Percentiles rank a stretch among this genome's conserved stretches.
Evolutionary conservation across 1,140 invertebrate species (phyloP).

Genomic region (Nasonia longicornis): DNA sequence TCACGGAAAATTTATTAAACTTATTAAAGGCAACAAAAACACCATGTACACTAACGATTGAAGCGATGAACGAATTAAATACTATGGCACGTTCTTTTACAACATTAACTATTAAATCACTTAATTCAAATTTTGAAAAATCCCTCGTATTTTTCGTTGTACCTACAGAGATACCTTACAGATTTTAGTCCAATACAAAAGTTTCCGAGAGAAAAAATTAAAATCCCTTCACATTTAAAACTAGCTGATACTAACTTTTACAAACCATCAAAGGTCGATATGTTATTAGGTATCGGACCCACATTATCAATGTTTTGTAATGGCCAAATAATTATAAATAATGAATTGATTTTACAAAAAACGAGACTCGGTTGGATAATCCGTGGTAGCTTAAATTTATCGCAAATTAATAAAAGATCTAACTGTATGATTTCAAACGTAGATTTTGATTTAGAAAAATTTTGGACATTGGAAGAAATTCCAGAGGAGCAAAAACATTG

Average conservation of each 20-base stretch:
- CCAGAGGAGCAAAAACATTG: background rate
- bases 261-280: constrained; percentile 44
- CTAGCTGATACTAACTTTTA: constrained; percentile 50
- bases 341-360: constrained; percentile 49
- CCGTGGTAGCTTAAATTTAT: no score
- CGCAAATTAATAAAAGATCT: no score
- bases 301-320: constrained; percentile 48
- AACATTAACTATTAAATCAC: no score
- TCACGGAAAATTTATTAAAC: no score
- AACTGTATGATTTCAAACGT: background rate
- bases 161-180: constrained; percentile 14
- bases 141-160: constrained; percentile 34
- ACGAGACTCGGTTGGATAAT: constrained; percentile 9
- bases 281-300: constrained; percentile 46
- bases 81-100: no score
- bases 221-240: constrained; percentile 44
- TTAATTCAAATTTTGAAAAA: background rate
- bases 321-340: constrained; percentile 44
- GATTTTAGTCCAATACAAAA: constrained; percentile 40
- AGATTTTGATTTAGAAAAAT: background rate
- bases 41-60: no score
- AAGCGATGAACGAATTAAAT: no score
- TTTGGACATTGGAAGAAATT: background rate
- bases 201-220: constrained; percentile 42
- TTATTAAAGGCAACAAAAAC: no score